These are phyloP conservation scores for Taxidea taxus DNA, from an alignment of 2,113 vertebrate species.

Conservation along the genomic window DNA sequence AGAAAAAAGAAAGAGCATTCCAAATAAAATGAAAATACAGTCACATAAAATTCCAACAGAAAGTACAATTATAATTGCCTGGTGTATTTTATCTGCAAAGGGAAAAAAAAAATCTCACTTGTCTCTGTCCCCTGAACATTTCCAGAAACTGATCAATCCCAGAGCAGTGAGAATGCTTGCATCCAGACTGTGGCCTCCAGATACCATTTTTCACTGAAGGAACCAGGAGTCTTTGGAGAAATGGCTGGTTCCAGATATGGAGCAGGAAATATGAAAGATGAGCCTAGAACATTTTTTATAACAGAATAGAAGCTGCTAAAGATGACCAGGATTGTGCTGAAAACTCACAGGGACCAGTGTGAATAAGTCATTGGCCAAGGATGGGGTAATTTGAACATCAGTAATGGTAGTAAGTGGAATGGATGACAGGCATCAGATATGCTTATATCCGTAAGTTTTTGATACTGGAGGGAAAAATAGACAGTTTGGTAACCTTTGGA, in stretches of 20 bases:
- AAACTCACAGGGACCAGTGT: neutral
- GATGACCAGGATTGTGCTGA: neutral
- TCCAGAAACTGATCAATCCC: neutral
- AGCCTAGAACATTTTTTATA: neutral
- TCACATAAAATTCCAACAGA: neutral
- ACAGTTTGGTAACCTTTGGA: neutral
- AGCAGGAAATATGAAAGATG: neutral
- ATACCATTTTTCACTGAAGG: neutral
- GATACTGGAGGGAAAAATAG: neutral
- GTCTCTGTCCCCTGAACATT: neutral
- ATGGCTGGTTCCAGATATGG: neutral
- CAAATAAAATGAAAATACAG: neutral
- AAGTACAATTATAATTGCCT: neutral
- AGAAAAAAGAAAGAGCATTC: neutral
- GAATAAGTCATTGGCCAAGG: neutral
- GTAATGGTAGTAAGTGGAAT: neutral
- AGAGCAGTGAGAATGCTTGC: neutral
- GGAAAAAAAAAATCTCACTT: neutral
- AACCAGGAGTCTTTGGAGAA: neutral
- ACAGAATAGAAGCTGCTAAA: neutral
- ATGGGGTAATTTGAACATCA: neutral
- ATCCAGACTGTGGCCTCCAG: neutral
- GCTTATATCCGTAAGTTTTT: neutral
- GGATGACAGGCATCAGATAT: neutral
- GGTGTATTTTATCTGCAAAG: neutral